Base-by-base conservation (phyloP, 1,140 invertebrate species). In the Drosophila bocki region DNA sequence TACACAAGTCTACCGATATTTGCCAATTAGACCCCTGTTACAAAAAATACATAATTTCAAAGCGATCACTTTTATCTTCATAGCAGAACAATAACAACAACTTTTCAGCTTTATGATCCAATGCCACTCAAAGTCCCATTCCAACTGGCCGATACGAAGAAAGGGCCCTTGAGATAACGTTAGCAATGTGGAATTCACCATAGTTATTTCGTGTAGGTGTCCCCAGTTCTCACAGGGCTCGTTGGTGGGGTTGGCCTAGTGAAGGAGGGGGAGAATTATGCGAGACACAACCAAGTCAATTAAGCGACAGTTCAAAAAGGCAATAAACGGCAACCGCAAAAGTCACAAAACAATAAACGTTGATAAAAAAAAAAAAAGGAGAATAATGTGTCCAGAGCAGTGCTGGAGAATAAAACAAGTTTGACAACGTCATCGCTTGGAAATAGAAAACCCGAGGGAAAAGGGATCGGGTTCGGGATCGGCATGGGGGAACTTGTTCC, bases 321-420 rank as follows among this genome's bases (percentile, higher is more conserved):
- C 75, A 86, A 80, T 82, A 86, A 78, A 86, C 75, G 85, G 81
- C 68, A 58, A 82, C 63, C 65, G 63, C 63, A 82, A 87, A 62
- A 75, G 60, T 81, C 82, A 88, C 84, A 88, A 84, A 88, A 88
- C 85, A 88, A 88, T 90, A 88, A 88, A 90, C 47, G 77, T 67
- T 88, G 85, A 88, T 90, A 90, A 88, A 87, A 79, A 78, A 62
- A 53, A 75, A 63, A 57, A 53, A 58, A 45, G 48, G 8, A 39
- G 53, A 56, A 56, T 39, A 75, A 58, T 62, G 51, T 54, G 32
- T 19, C 19, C n/a, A 70, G 56, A 19, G 48, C 48, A 74, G 56
- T 59, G 39, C 47, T 42, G 44, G 44, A 41, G 48, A 51, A 68
- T 44, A 33, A 62, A 88, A 88, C 69, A 69, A 84, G 81, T 88